Conservation (phyloP, 1,140 invertebrate genomes). For the Drosophila asahinai region DNA sequence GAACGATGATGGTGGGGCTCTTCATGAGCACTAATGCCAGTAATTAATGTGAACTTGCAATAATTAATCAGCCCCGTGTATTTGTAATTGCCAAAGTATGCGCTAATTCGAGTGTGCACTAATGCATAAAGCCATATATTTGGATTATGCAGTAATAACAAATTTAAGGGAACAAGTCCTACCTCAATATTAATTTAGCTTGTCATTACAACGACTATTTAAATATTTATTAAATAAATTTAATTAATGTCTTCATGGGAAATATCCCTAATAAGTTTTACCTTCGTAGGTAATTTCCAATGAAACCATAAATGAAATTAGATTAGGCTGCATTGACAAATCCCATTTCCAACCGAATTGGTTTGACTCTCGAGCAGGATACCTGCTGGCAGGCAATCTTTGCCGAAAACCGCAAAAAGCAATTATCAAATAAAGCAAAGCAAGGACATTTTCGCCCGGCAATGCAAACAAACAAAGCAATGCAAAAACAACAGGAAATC, state of each 20-base stretch:
- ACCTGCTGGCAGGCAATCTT: slow-evolving; percentile 1
- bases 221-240: neutral
- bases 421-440: slow-evolving; percentile 58
- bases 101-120: slow-evolving; percentile 14
- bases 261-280: neutral
- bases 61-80: slow-evolving; percentile 36
- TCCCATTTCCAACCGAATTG: neutral
- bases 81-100: slow-evolving; percentile 12
- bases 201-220: neutral
- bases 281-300: too few relatives aligned
- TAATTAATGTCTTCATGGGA: neutral
- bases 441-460: slow-evolving; percentile 26
- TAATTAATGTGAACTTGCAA: slow-evolving; percentile 33
- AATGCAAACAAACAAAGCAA: slow-evolving; percentile 33
- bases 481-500: slow-evolving; percentile 39
- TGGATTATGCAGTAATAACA: slow-evolving; percentile 6
- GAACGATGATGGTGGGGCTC: neutral
- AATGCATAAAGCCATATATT: neutral
- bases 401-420: slow-evolving; percentile 50
- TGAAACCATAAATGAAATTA: neutral
- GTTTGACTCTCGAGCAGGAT: neutral
- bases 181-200: neutral
- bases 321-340: neutral
- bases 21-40: slow-evolving; percentile 17
- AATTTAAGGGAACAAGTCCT: neutral